These are phyloP conservation scores for Dasypus novemcinctus DNA, from an alignment of 2,113 vertebrate genomes.

Conservation along the genomic window DNA sequence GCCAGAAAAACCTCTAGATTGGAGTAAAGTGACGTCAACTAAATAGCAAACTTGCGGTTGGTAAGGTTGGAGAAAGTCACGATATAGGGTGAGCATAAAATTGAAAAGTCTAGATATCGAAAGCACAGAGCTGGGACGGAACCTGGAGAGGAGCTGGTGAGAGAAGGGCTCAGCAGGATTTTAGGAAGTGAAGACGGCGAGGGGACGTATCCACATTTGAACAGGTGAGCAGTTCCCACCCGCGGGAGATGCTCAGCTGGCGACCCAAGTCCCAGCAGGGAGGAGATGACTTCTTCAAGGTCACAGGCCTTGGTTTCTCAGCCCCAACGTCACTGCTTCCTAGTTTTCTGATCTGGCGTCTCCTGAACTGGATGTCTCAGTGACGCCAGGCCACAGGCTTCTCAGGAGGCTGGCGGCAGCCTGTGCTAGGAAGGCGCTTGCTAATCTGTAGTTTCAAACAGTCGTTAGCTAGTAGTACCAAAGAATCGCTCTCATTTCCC, in stretches of 20 bases:
- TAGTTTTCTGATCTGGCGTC: neutral
- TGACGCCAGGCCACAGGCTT: neutral
- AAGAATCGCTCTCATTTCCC: neutral
- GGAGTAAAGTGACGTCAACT: constrained; percentile 22
- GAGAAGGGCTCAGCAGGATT: constrained; percentile 23
- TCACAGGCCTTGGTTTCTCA: neutral
- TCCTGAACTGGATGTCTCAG: neutral
- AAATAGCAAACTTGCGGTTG: neutral
- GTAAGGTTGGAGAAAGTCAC: constrained; percentile 25
- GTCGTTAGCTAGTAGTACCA: neutral
- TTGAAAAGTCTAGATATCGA: neutral
- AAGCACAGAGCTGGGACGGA: constrained; percentile 37
- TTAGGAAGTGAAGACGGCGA: neutral
- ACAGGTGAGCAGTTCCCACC: neutral
- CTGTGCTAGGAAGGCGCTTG: neutral
- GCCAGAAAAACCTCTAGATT: neutral
- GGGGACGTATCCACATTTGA: too few species aligned
- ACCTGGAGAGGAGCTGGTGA: neutral
- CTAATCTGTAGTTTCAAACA: neutral
- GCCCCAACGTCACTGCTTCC: neutral
- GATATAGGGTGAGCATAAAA: constrained; percentile 30
- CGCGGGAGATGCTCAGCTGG: neutral
- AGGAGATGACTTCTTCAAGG: constrained; percentile 9
- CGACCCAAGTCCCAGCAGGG: neutral
- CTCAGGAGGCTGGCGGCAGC: neutral